A percentile compares a stretch with the other conserved stretches of the same genome.
These are phyloP conservation scores for Dinocampus coccinellae DNA, from an alignment of 2,888 invertebrate genomes.

Conservation along the genomic window DNA sequence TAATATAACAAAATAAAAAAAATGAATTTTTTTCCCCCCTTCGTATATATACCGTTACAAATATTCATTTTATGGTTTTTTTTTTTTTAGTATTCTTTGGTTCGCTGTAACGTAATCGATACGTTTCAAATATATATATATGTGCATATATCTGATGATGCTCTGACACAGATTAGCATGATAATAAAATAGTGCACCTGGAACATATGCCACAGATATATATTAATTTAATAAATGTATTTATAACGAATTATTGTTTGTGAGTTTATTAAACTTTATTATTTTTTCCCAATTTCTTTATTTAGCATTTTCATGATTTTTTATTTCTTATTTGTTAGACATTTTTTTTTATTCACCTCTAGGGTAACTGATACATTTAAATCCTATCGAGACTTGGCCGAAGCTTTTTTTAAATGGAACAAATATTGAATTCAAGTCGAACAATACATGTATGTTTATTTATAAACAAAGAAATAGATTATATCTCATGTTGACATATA, in stretches of 20 bases:
- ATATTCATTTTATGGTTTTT: slow-evolving; percentile 7
- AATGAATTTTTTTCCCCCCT: slow-evolving; percentile 10
- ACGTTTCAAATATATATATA: slow-evolving; percentile 15
- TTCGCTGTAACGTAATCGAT: slow-evolving; percentile 25
- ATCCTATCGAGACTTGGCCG: no score
- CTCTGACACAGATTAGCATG: slow-evolving; percentile 8
- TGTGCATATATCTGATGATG: neutral
- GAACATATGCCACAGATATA: slow-evolving; percentile 3
- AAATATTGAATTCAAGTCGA: no score
- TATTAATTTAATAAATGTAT: slow-evolving; percentile 6
- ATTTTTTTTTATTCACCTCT: no score
- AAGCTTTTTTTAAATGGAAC: no score
- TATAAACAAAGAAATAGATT: no score
- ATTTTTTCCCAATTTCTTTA: no score
- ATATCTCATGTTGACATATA: no score
- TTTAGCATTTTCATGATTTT: no score
- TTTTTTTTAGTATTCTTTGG: neutral
- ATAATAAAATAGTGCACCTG: slow-evolving; percentile 13
- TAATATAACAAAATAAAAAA: neutral
- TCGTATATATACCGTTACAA: slow-evolving; percentile 17
- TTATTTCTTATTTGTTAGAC: no score
- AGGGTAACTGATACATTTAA: no score
- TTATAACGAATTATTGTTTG: slow-evolving; percentile 1
- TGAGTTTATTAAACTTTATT: no score
- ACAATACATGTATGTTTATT: no score